Percentiles rank a stretch among this genome's conserved stretches.
phyloP scores from a whole-genome alignment of 2,113 vertebrate species.

The Muscicapa adusta region DNA sequence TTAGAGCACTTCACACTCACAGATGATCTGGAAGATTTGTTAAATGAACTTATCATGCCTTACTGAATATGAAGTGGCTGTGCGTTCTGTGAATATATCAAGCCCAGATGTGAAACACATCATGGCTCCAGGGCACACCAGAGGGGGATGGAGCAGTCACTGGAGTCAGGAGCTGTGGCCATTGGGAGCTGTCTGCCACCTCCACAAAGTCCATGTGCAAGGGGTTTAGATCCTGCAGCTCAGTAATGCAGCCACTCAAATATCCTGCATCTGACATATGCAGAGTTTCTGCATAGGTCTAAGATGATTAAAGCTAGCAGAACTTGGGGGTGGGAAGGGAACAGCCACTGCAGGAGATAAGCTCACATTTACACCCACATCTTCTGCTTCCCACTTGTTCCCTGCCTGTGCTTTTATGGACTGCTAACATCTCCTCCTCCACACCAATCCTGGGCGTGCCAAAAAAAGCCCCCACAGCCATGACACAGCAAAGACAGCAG shows the following conservation, averaged over 20 bases:
- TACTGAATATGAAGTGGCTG: background rate
- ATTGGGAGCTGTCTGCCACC: accelerated
- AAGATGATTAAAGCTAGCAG: background rate
- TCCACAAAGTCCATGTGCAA: background rate
- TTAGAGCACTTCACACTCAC: background rate
- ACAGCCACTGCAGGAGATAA: background rate
- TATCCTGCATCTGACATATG: background rate
- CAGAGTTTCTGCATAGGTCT: background rate
- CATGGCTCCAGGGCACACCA: background rate
- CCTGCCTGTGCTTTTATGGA: background rate
- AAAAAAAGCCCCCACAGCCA: background rate
- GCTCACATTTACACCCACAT: background rate
- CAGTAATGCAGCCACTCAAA: background rate
- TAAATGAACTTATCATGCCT: background rate
- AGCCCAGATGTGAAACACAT: background rate
- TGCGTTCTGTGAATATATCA: background rate
- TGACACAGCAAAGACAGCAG: background rate
- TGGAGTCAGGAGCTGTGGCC: background rate
- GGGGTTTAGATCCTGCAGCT: background rate
- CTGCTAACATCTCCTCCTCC: background rate
- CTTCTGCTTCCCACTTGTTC: background rate
- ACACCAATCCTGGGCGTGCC: accelerated
- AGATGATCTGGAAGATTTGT: background rate
- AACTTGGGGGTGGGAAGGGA: background rate
- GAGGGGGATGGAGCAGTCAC: background rate